Evolutionary conservation across 92 coral and sea anemone genomes (phyloP).

Genomic region (Bergia sp.): DNA sequence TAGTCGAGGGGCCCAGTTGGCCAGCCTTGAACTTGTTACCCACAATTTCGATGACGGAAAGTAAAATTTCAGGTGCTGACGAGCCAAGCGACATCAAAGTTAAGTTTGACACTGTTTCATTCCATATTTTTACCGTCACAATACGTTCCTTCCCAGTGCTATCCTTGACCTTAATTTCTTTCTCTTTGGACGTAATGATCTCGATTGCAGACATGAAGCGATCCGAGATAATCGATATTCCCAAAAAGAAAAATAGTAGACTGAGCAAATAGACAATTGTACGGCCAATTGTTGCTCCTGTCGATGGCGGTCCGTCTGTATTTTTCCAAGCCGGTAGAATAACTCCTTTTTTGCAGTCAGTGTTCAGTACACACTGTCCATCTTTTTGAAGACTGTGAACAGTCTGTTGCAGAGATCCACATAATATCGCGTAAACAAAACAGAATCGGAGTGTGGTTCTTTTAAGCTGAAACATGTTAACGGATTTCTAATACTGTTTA

Average conservation of each 20-base stretch:
- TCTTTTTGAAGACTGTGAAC: slow-evolving; percentile 50
- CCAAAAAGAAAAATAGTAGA: slow-evolving; percentile 90
- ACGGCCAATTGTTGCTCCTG: slow-evolving; percentile 90
- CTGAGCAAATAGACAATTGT: slow-evolving; percentile 92
- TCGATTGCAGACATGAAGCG: slow-evolving; percentile 99
- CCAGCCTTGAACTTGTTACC: slow-evolving; percentile 95
- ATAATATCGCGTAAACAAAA: slow-evolving; percentile 53
- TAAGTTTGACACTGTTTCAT: slow-evolving; percentile 98
- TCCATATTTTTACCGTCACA: slow-evolving; percentile 97
- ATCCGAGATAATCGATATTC: slow-evolving; percentile 98
- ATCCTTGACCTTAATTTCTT: slow-evolving; percentile 89
- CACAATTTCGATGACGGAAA: slow-evolving; percentile 89
- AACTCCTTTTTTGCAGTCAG: slow-evolving; percentile 77
- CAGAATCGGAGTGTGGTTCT: slow-evolving; percentile 62
- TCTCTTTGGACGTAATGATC: slow-evolving; percentile 98
- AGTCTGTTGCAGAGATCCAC: slow-evolving; percentile 75
- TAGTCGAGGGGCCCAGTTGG: slow-evolving; percentile 96
- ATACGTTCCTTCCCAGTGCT: slow-evolving; percentile 87
- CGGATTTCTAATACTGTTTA: slow-evolving; percentile 55
- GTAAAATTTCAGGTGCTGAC: slow-evolving; percentile 97
- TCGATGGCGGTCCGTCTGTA: slow-evolving; percentile 67
- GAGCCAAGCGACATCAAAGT: slow-evolving; percentile 99
- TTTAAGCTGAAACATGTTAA: slow-evolving; percentile 66
- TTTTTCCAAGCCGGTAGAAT: slow-evolving; percentile 87
- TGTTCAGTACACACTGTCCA: slow-evolving; percentile 48